Evolutionary conservation across 2,888 invertebrate genomes (phyloP), one percentile per base, ranked within the genome.

Genomic region (Temnothorax unifasciatus): DNA sequence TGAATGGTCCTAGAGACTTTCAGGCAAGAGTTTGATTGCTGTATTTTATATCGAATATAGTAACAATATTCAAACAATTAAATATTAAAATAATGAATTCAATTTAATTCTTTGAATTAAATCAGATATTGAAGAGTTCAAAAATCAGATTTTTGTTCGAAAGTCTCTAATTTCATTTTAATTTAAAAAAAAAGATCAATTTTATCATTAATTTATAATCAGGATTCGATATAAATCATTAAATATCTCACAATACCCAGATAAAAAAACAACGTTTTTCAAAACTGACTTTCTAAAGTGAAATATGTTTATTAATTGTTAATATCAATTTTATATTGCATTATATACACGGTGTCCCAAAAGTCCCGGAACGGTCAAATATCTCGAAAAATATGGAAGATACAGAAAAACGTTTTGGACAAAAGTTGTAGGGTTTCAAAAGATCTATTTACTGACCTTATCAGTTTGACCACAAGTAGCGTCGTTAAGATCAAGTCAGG

Each of bases 191-290:
- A 15, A 64, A 1, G 11, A 64, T n/a, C 1, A 64, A 64, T 21
- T 21, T 64, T 44, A 38, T 64, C 13, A 64, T 64, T 11, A n/a
- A 41, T 41, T 64, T 64, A 2, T 64, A 15, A 64, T 64, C 11
- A 1, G n/a, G 6, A n/a, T 21, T 21, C 21, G 21, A 21, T 21
- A 21, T 21, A 21, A 21, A 54, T 13, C 34, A 52, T 52, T 52
- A 52, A 34, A 52, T 13, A 0, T 21, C n/a, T 50, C 21, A 69
- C 5, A 9, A 66, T n/a, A 5, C 34, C 52, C 29, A 13, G 13
- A 52, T 38, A 21, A 38, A 54, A 29, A 52, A 54, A 13, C 6
- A 5, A 6, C 13, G 3, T 34, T 54, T 21, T 38, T 21, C 0
- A 38, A 71, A 71, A 69, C 15, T 34, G 11, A 69, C 15, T 57